Conservation (phyloP, 92 coral and sea anemone species). For the Porites divaricata region DNA sequence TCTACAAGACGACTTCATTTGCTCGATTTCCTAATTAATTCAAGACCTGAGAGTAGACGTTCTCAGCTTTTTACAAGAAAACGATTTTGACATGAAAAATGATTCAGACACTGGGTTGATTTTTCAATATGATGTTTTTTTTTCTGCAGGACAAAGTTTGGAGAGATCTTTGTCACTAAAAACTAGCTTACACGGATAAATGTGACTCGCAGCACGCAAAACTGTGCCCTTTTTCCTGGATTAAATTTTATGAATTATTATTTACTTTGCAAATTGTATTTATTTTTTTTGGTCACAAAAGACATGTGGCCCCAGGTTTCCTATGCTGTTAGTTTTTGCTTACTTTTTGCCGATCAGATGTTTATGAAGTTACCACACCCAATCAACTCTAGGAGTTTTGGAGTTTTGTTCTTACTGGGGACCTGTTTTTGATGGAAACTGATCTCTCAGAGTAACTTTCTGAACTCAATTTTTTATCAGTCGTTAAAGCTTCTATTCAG, state of each 20-base stretch:
- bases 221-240: not conserved
- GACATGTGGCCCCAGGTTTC: too few relatives aligned
- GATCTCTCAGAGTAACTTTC: too few relatives aligned
- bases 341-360: too few relatives aligned
- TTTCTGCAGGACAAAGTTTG: not conserved
- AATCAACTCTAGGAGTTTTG: not conserved
- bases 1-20: not conserved
- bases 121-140: not conserved
- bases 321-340: not conserved
- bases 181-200: not conserved
- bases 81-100: not conserved
- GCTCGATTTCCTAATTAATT: too few relatives aligned
- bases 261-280: too few relatives aligned
- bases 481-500: too few relatives aligned
- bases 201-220: slow-evolving; percentile 35
- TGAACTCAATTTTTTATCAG: too few relatives aligned
- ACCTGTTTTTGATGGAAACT: too few relatives aligned
- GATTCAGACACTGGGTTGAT: not conserved
- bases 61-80: not conserved
- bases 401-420: too few relatives aligned
- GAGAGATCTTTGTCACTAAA: not conserved
- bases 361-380: slow-evolving; percentile 18
- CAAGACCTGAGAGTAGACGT: too few relatives aligned
- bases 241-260: not conserved
- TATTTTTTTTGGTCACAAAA: too few relatives aligned